Evolutionary conservation across 2,797 vertebrate species (phyloP), one percentile per base, ranked within the genome.

Genomic region (Scleropages formosus): DNA sequence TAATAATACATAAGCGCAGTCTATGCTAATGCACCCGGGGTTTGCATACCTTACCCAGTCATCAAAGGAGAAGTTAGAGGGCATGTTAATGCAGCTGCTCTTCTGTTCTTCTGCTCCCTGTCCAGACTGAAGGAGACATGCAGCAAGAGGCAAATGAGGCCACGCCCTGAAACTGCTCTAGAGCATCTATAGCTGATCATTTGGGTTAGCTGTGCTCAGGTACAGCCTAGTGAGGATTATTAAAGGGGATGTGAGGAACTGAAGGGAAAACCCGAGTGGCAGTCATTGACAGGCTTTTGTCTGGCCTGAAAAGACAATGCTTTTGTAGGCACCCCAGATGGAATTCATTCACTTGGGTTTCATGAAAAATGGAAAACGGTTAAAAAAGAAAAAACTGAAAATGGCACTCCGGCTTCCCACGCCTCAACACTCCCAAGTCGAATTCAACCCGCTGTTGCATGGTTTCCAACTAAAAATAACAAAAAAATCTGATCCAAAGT

Each of bases 11-110:
- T 88, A 83, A 82, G 77, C 84, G 81, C 86, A 86, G 88, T 88
- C 86, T 84, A 87, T 88, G 88, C 85, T 91, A 88, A 89, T 91
- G 89, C 85, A 84, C 87, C 87, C 87, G 85, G 89, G 89, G 87
- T 87, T 87, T 83, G 82, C 87, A 80, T 85, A 83, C 83, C 66
- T 81, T 86, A 87, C 84, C 84, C 78, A 89, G 86, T 88, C 87
- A 86, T 87, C 87, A 89, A 87, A 88, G 85, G 82, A 68, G 77
- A 77, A 83, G 79, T 22, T 39, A 27, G 26, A 47, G 51, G 47
- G 31, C 47, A 16, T 58, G 61, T 72, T 65, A 64, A 31, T 59
- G 13, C 67, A 63, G 68, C 16, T 49, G 47, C 47, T 47, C 11
- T 13, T 51, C 20, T 24, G 51, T 31, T 39, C 6, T 39, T 39